Percentiles rank a stretch among this genome's conserved stretches.
Conservation (phyloP, 2,888 invertebrate species). For the Ennomos fuscantarius region DNA sequence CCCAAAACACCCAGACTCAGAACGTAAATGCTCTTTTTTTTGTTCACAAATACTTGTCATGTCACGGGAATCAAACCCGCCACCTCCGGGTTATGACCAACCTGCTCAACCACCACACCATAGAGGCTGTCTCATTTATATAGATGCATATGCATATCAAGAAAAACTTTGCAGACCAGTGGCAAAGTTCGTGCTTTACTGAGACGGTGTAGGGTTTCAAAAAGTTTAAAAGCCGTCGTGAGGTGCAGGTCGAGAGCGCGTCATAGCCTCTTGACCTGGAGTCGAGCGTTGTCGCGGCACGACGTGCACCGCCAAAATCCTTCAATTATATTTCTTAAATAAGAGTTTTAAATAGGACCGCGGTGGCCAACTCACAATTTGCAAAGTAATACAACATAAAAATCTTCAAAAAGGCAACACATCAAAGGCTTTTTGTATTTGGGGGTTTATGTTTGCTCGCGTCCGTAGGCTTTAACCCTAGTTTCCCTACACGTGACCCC, state of each 20-base stretch:
- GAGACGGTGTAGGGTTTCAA: conserved; percentile 69
- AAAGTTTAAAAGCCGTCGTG: conserved; percentile 73
- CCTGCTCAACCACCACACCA: too few relatives aligned
- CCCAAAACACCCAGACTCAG: too few relatives aligned
- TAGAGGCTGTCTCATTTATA: too few relatives aligned
- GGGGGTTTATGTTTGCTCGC: too few relatives aligned
- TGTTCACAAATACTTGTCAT: too few relatives aligned
- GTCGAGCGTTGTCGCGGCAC: conserved; percentile 45
- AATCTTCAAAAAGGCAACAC: too few relatives aligned
- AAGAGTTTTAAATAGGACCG: conserved; percentile 18
- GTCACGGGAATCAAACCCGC: too few relatives aligned
- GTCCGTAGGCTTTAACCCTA: too few relatives aligned
- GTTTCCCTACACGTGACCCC: too few relatives aligned
- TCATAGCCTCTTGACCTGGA: conserved; percentile 76
- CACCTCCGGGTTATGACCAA: too few relatives aligned
- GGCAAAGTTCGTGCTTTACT: conserved; percentile 65
- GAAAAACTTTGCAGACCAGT: conserved; percentile 51
- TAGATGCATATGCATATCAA: conserved; percentile 45
- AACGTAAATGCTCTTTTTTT: too few relatives aligned
- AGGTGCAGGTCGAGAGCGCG: conserved; percentile 73
- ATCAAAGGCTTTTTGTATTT: too few relatives aligned
- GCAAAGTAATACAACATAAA: not conserved
- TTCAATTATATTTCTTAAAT: conserved; percentile 41
- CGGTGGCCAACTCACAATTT: not conserved
- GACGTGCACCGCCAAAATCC: conserved; percentile 41